Evolutionary conservation across 2,888 invertebrate genomes (phyloP).

Genomic region (Agrilus mali): DNA sequence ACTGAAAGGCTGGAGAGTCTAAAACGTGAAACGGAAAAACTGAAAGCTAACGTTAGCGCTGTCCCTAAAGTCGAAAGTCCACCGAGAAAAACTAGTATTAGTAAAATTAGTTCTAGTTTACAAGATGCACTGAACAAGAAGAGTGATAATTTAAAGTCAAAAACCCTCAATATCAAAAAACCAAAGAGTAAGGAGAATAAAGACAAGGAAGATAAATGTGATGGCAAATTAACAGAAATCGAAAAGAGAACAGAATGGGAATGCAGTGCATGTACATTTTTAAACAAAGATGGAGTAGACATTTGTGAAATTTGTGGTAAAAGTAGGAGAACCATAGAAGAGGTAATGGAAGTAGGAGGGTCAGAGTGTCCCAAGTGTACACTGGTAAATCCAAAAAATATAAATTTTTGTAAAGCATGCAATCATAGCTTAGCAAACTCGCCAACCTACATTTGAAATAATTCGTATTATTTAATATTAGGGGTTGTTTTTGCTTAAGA

Average conservation of each 20-base stretch:
- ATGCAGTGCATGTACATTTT: conserved; percentile 58
- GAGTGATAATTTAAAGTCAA: neutral
- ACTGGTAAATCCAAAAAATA: conserved; percentile 56
- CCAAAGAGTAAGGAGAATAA: neutral
- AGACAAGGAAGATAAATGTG: conserved; percentile 2
- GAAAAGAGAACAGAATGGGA: conserved; percentile 42
- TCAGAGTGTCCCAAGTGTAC: conserved; percentile 65
- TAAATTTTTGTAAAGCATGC: conserved; percentile 55
- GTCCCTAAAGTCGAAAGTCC: neutral
- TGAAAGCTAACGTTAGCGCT: neutral
- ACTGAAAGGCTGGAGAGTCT: conserved; percentile 35
- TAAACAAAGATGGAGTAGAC: conserved; percentile 40
- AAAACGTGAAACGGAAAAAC: conserved; percentile 30
- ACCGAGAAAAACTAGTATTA: neutral
- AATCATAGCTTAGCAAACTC: conserved; percentile 55
- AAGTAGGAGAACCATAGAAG: conserved; percentile 20
- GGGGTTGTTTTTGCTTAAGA: too few species aligned
- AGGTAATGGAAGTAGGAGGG: conserved; percentile 52
- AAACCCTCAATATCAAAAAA: conserved; percentile 3
- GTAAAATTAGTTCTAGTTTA: neutral
- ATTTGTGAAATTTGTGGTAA: conserved; percentile 71
- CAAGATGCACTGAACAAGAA: neutral
- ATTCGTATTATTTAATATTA: too few species aligned
- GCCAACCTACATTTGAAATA: conserved; percentile 56
- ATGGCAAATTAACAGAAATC: conserved; percentile 1